Conservation (phyloP, 2,113 vertebrate genomes). For the Rattus rattus region DNA sequence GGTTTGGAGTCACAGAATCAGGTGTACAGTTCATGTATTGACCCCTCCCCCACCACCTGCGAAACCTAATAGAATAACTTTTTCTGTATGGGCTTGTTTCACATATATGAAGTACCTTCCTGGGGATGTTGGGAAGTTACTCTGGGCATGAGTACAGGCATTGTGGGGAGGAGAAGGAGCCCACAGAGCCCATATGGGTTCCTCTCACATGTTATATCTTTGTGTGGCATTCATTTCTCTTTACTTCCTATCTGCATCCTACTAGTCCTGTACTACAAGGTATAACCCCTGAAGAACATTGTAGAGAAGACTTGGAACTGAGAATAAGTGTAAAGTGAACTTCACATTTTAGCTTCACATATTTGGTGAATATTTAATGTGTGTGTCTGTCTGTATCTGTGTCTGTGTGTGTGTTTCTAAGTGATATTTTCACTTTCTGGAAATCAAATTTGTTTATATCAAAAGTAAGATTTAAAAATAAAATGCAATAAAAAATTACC, state of each 20-base stretch:
- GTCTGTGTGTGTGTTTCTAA: too few relatives aligned
- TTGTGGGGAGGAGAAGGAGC: too few relatives aligned
- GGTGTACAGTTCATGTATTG: background rate
- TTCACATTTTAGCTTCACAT: background rate
- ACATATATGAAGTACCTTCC: background rate
- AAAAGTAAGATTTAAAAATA: background rate
- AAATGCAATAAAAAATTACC: background rate
- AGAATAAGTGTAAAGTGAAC: background rate
- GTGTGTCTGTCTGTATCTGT: background rate
- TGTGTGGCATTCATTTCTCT: background rate
- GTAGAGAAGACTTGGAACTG: background rate
- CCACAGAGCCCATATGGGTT: background rate
- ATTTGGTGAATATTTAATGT: background rate
- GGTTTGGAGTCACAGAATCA: conserved; percentile 51
- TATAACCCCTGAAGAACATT: background rate
- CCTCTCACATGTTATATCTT: background rate
- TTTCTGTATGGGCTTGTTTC: conserved; percentile 16
- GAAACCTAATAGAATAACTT: background rate
- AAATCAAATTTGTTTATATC: background rate
- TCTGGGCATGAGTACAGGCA: background rate
- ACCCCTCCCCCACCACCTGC: background rate
- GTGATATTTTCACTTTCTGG: background rate
- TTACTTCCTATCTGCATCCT: background rate
- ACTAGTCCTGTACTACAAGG: background rate
- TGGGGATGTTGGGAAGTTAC: background rate